These are phyloP conservation scores for Andrena bucephala DNA, from an alignment of 2,888 invertebrate species.

Conservation along the genomic window DNA sequence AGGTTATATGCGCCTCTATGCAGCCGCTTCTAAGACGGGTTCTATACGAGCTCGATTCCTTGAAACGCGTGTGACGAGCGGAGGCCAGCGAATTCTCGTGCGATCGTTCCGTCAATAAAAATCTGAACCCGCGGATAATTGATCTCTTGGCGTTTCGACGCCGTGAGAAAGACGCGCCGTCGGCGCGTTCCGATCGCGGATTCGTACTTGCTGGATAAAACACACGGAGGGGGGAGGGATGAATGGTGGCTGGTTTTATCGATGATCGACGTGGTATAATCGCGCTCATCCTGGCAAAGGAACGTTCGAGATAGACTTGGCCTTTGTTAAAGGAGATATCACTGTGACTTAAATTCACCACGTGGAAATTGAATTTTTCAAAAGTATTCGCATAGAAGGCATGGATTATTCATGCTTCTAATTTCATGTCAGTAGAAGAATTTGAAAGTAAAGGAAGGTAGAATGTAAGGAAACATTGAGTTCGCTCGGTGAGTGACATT, in stretches of 20 bases:
- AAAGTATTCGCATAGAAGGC: background rate
- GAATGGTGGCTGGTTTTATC: constrained; percentile 7
- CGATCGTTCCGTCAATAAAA: constrained; percentile 57
- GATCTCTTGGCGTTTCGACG: constrained; percentile 57
- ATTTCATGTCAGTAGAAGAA: background rate
- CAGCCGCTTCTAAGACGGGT: constrained; percentile 51
- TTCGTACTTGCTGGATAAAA: constrained; percentile 31
- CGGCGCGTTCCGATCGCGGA: constrained; percentile 8
- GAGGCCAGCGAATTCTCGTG: constrained; percentile 62
- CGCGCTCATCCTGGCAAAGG: background rate
- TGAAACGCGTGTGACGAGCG: constrained; percentile 54
- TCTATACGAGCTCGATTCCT: constrained; percentile 53
- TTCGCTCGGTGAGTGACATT: constrained; percentile 16
- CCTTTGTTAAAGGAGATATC: background rate
- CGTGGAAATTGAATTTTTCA: background rate
- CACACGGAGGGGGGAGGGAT: constrained; percentile 22
- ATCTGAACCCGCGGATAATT: constrained; percentile 59
- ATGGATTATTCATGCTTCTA: background rate
- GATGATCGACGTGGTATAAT: background rate
- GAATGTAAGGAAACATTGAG: constrained; percentile 6
- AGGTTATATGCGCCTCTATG: constrained; percentile 59
- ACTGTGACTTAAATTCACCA: too few species aligned
- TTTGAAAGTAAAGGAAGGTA: background rate
- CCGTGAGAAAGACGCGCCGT: constrained; percentile 57
- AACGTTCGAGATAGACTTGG: background rate